Evolutionary conservation across 1,140 invertebrate genomes (phyloP), one percentile per base, ranked within the genome.

Genomic region (Ceratosolen fusciceps): DNA sequence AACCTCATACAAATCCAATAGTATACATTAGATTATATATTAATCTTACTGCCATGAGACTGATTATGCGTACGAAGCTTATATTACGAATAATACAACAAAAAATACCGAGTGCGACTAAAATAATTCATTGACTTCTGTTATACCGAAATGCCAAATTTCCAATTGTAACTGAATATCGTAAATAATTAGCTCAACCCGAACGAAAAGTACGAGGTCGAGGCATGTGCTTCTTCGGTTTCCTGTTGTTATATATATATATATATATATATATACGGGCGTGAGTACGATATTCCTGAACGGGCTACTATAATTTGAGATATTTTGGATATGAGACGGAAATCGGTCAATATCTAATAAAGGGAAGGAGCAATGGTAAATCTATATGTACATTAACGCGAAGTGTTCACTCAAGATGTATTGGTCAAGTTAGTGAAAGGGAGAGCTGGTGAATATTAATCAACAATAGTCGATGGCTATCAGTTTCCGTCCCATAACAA

Each of bases 401-500:
- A 58, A 65, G 47, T 77, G 68, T 72, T 67, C 26, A 52, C 54
- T 71, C 68, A 78, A 78, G 76, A 78, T 78, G 76, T 52, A 78
- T 70, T 24, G 56, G 52, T n/a, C 29, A 24, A 29, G 24, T 12
- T 29, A 21, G 39, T 19, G 39, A 14, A 47, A 21, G 60, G 31
- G 31, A 21, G 52, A 43, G 34, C 21, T 56, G 56, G 49, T 26
- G 76, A 78, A 72, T 78, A 78, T 78, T 78, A 78, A 54, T n/a
- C 67, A 70, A 77, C 75, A 77, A 78, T 78, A 72, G 39, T 10
- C 39, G 68, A 78, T 78, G 9, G 37, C 52, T 78, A 78, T 78
- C 54, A 34, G n/a, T 26, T 70, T 43, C 4, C 68, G 54, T 49
- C 31, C 67, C 65, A 77, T 77, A 54, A 77, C 74, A 68, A 43